Evolutionary conservation across 2,113 vertebrate species (phyloP), one percentile per base, ranked within the genome.

Genomic region (Cheilinus undulatus): DNA sequence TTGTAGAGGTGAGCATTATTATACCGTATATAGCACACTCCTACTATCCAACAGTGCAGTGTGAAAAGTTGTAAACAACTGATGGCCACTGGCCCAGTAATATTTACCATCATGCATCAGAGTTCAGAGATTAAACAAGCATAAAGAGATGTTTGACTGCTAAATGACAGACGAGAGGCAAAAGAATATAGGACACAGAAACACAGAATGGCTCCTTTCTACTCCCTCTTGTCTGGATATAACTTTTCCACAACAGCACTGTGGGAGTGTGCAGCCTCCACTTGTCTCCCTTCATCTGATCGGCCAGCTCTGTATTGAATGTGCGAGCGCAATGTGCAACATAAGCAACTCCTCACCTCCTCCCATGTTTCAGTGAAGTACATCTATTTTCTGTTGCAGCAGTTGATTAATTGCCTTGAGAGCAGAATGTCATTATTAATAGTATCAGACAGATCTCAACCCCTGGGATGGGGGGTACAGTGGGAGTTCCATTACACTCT

Each of bases 361-460:
- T 51, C 53, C 0, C 28, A 13, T 49, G 45, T 54, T 71, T 52
- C 59, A 28, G 43, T 57, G 34, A 81, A 81, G 69, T 30, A 46
- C 53, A 57, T 76, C 65, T 32, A 84, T 86, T 82, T 77, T 79
- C 83, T 60, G 42, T 76, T 34, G n/a, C 60, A 70, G 68, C 64
- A 58, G 58, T 27, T 76, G 81, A 90, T 78, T 83, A 86, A 88
- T 77, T 74, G 60, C 57, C 27, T 79, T 46, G 28, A 51, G 77
- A 62, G 36, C 67, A 75, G 51, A 78, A 73, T 74, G 75, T 58
- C 65, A 60, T 85, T 81, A 83, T 85, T 86, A 80, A 87, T 77
- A 76, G 59, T 32, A 82, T 74, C 52, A 76, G 85, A 82, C 77
- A 73, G 45, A 82, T 28, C 40, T 62, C 60, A 75, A 42, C 78